Conservation (phyloP, 2,888 invertebrate species). For the Chrysotoxum bicinctum region DNA sequence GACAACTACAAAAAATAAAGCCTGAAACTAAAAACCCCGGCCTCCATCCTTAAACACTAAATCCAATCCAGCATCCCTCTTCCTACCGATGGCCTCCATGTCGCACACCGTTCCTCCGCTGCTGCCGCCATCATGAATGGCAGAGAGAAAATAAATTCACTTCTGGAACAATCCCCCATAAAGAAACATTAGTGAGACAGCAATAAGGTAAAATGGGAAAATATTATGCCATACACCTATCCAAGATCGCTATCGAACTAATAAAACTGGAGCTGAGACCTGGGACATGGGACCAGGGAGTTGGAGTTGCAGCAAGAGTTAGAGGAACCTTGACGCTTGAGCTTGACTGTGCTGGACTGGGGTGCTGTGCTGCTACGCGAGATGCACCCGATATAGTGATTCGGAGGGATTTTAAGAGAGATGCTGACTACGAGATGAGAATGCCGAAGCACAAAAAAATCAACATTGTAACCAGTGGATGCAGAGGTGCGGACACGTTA, state of each 20-base stretch:
- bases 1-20: slow-evolving; percentile 10
- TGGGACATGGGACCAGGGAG: slow-evolving; percentile 47
- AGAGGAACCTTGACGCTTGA: slow-evolving; percentile 28
- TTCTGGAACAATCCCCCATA: slow-evolving; percentile 75
- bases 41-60: slow-evolving; percentile 51
- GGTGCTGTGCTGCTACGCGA: slow-evolving; percentile 36
- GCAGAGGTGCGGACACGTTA: slow-evolving; percentile 57
- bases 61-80: slow-evolving; percentile 47
- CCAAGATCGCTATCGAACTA: slow-evolving; percentile 74
- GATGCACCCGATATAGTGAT: slow-evolving; percentile 69
- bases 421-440: slow-evolving; percentile 63
- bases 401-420: slow-evolving; percentile 54
- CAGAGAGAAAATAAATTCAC: slow-evolving; percentile 73
- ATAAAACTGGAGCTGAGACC: slow-evolving; percentile 70
- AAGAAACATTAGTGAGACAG: slow-evolving; percentile 76
- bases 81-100: background rate
- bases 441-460: slow-evolving; percentile 14
- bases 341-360: slow-evolving; percentile 21
- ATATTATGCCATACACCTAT: slow-evolving; percentile 75
- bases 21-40: slow-evolving; percentile 51
- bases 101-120: background rate
- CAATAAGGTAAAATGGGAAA: slow-evolving; percentile 76
- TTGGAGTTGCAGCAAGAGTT: slow-evolving; percentile 40
- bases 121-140: slow-evolving; percentile 16
- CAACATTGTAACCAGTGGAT: slow-evolving; percentile 7